These are phyloP conservation scores for Formicarius rufipectus DNA, from an alignment of 2,113 vertebrate genomes.

Conservation along the genomic window DNA sequence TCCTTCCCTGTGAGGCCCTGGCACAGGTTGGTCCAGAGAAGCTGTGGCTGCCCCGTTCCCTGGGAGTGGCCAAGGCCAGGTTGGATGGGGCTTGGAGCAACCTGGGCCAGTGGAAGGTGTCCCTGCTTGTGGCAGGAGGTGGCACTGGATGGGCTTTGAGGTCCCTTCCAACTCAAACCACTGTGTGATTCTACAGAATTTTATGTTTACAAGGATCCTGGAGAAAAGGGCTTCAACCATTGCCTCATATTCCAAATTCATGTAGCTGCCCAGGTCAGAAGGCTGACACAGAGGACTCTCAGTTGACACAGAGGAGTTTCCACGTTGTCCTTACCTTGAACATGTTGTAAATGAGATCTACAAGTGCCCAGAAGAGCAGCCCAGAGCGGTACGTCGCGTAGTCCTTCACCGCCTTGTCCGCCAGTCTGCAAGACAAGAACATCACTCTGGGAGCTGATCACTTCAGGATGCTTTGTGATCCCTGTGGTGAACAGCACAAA, in stretches of 20 bases:
- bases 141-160: accelerated
- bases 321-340: slow-evolving; percentile 82
- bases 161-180: background rate
- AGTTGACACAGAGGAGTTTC: background rate
- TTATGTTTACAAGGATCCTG: background rate
- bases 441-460: background rate
- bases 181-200: background rate
- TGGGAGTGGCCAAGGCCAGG: background rate
- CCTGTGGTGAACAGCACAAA: background rate
- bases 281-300: background rate
- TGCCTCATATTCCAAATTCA: background rate
- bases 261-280: accelerated
- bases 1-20: background rate
- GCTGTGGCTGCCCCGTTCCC: background rate
- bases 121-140: background rate
- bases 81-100: accelerated
- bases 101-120: background rate
- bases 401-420: slow-evolving; percentile 92
- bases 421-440: slow-evolving; percentile 75
- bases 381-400: slow-evolving; percentile 92
- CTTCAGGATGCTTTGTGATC: background rate
- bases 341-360: slow-evolving; percentile 97
- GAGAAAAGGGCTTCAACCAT: background rate
- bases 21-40: background rate
- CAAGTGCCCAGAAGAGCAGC: slow-evolving; percentile 97